phyloP scores from a whole-genome alignment of 2,113 vertebrate genomes.

The Zapornia atra region DNA sequence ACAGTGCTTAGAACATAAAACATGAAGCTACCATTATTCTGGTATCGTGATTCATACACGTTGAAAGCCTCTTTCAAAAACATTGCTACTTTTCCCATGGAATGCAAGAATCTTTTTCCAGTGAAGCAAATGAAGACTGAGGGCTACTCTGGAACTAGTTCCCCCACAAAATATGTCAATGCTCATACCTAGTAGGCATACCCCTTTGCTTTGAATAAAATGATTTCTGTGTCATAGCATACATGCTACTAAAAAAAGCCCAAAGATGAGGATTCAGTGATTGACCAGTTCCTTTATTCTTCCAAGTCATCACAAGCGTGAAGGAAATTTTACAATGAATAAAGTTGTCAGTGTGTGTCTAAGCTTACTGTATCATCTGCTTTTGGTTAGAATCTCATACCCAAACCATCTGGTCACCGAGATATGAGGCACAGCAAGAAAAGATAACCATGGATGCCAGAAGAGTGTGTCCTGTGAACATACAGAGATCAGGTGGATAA shows the following conservation, averaged over 20 bases:
- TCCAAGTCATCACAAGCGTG: neutral
- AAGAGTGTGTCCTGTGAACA: neutral
- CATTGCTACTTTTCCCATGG: neutral
- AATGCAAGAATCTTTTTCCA: neutral
- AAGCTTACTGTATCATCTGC: neutral
- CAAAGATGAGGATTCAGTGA: neutral
- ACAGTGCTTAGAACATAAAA: neutral
- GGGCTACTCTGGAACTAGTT: neutral
- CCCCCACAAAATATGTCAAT: neutral
- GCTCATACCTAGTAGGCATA: neutral
- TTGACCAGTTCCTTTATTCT: neutral
- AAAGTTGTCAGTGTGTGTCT: neutral
- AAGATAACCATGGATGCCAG: neutral
- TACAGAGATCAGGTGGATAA: neutral
- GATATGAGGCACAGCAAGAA: neutral
- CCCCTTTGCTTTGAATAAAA: neutral
- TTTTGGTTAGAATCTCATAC: neutral
- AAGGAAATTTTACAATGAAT: neutral
- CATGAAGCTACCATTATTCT: neutral
- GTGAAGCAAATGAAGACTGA: neutral
- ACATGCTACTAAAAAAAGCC: neutral
- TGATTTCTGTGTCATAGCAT: neutral
- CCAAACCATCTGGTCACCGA: neutral
- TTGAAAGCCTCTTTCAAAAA: neutral
- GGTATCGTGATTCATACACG: neutral